phyloP scores from a whole-genome alignment of 2,113 vertebrate species.

The Nesoenas mayeri region DNA sequence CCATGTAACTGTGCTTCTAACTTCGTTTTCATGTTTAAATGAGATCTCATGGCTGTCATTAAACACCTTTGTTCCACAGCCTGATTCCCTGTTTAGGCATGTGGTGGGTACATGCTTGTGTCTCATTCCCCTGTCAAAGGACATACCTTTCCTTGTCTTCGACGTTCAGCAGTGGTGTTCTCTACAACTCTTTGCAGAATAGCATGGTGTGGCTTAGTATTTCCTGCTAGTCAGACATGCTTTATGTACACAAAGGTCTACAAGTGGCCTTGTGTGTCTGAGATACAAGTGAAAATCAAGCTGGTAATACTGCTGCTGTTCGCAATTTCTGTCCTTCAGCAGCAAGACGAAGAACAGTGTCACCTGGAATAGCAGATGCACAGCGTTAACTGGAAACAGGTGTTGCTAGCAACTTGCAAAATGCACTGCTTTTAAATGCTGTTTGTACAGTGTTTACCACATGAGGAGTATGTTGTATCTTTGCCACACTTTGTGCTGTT shows the following conservation, averaged over 20 bases:
- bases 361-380: neutral
- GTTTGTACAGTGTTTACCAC: neutral
- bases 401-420: neutral
- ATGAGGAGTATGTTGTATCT: neutral
- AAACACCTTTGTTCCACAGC: neutral
- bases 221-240: neutral
- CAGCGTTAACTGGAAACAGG: neutral
- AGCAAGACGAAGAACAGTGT: neutral
- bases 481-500: neutral
- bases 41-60: fast-evolving
- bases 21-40: neutral
- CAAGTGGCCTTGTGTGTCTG: neutral
- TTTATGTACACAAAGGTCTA: neutral
- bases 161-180: neutral
- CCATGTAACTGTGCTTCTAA: neutral
- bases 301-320: neutral
- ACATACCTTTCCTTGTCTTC: neutral
- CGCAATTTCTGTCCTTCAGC: neutral
- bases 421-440: neutral
- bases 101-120: neutral
- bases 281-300: neutral
- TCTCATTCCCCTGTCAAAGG: neutral
- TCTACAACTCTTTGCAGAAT: neutral
- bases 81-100: neutral
- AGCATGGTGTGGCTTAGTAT: neutral